Base-by-base conservation (phyloP, 2,888 invertebrate species). In the Meteorus cinctellus region DNA sequence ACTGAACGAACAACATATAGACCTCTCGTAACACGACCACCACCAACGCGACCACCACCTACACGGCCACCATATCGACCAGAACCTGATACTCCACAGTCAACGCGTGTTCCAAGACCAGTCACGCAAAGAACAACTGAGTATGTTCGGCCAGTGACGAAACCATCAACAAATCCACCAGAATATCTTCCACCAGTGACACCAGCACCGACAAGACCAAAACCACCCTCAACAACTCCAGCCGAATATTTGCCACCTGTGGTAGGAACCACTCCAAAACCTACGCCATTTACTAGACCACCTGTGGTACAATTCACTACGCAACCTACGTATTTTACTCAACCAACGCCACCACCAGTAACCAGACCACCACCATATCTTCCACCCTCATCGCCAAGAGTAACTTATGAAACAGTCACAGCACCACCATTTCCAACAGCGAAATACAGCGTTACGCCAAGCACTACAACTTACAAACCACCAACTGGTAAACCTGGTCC, bases 381-480 rank as follows among this genome's bases (percentile, higher is more conserved):
- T 41, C 89, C 89, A 34, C 88, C 89, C 0, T 85, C 87, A 4
- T 80, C 86, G 1, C 82, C 83, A 6, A 83, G 83, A 27, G 82
- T 86, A 6, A 82, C 79, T 3, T 85, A 85, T 51, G 45, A 76
- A 4, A 89, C 88, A 0, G 77, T 87, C 0, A 88, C 89, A 48
- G 86, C 89, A 16, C 86, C 90, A 4, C 91, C 92, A 16, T 90
- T 90, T 75, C 90, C 89, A 8, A 74, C 88, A 0, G 80, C 83
- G 0, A 34, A 84, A 4, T 88, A 88, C 76, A 86, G 84, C 19
- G 78, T 80, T 12, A 87, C 86, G 1, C 83, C 83, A 0, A 84
- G 84, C 3, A 87, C 86, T 0, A 74, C 81, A 6, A 81, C 82
- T 14, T 78, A 24, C 4, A 80, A 80, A 10, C 82, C 86, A n/a